These are phyloP conservation scores for Dicycla oo DNA, from an alignment of 2,888 invertebrate species.

Conservation along the genomic window DNA sequence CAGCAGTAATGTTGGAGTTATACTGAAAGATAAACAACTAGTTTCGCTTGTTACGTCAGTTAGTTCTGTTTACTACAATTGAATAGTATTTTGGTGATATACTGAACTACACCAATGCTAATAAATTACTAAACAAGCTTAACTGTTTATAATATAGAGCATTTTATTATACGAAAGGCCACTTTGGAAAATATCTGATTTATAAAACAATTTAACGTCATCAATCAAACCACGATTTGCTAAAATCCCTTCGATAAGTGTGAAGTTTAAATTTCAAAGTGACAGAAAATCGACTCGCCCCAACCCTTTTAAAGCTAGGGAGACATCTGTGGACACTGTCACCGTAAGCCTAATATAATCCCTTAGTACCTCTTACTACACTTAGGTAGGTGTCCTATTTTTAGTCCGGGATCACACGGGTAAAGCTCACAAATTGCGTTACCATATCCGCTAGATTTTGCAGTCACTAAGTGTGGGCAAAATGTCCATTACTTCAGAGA, in stretches of 20 bases:
- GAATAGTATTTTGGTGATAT: neutral
- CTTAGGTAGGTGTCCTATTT: slow-evolving; percentile 41
- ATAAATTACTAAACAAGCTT: neutral
- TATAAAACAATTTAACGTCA: neutral
- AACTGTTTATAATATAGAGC: neutral
- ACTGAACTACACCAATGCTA: neutral
- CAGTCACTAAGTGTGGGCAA: slow-evolving; percentile 44
- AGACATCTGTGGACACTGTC: slow-evolving; percentile 40
- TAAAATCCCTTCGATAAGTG: slow-evolving; percentile 11
- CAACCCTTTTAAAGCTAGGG: slow-evolving; percentile 51
- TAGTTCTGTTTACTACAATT: slow-evolving; percentile 2
- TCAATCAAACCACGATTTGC: slow-evolving; percentile 29
- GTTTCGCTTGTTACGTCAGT: slow-evolving; percentile 8
- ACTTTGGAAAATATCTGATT: neutral
- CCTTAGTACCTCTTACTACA: slow-evolving; percentile 10
- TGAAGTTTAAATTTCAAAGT: slow-evolving; percentile 27
- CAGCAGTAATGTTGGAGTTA: slow-evolving; percentile 31
- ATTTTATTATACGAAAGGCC: neutral
- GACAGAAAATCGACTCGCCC: slow-evolving; percentile 6
- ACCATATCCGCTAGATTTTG: slow-evolving; percentile 50
- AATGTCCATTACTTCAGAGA: slow-evolving; percentile 59
- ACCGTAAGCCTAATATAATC: slow-evolving; percentile 49
- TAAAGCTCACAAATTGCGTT: slow-evolving; percentile 49
- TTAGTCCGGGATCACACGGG: slow-evolving; percentile 37
- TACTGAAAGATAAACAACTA: slow-evolving; percentile 28